Evolutionary conservation across 2,888 invertebrate species (phyloP), one percentile per base, ranked within the genome.

Genomic region (Andrena flavipes): DNA sequence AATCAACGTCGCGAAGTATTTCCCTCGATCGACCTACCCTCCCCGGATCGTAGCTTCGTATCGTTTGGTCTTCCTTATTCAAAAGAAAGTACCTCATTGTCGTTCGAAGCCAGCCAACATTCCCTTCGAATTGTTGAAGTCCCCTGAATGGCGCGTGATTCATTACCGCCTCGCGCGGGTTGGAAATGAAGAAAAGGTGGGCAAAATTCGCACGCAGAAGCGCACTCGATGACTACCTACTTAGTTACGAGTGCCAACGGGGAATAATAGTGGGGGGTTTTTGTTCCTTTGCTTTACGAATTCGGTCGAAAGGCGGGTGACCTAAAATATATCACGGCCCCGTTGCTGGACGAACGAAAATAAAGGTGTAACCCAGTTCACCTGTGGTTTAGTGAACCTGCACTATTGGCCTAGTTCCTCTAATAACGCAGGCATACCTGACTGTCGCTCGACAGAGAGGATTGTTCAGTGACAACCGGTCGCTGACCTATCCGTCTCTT

Each of bases 331-430:
- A 69, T 62, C 16, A 30, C 67, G 67, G n/a, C 30, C 59, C 42
- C 59, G 71, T 79, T 60, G 23, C 51, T 29, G 42, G 1, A 26
- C 56, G 35, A 72, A 75, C 68, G 64, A 82, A 83, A 84, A 67
- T 65, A 88, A 87, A 88, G 76, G 71, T 76, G 56, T 60, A 72
- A 79, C 80, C 74, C 33, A 70, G 80, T 82, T 67, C 51, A 56
- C 64, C 13, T 20, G 54, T 73, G 76, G 82, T 88, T 87, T 85
- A 84, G 84, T 82, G 82, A 89, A 88, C 90, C 84, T 88, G 88
- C 87, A 83, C 84, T 71, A 85, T 87, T 90, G 90, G 82, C 89
- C 90, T 81, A 88, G 82, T 89, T 90, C 69, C 56, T 30, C 51
- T 71, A 80, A 83, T 83, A 84, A 84, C 59, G 71, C 76, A 35